Evolutionary conservation across 2,888 invertebrate species (phyloP).

Genomic region (Tachina fera): DNA sequence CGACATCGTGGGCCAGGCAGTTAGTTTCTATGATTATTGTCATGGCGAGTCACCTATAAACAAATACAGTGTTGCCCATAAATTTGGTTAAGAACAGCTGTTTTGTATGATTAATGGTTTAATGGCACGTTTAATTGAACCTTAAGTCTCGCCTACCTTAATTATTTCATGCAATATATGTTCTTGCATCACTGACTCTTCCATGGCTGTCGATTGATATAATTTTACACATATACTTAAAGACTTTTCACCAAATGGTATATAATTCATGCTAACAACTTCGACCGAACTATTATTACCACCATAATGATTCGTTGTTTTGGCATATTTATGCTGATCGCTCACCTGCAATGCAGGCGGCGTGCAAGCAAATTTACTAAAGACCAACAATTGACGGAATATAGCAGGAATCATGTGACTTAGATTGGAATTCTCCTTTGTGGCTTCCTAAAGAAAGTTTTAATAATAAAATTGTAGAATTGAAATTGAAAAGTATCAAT

Average conservation of each 20-base stretch:
- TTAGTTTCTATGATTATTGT: no score
- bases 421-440: constrained; percentile 85
- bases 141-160: constrained; percentile 77
- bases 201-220: constrained; percentile 89
- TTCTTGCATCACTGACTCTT: constrained; percentile 88
- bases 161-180: constrained; percentile 88
- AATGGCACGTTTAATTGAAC: no score
- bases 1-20: no score
- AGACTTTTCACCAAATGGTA: constrained; percentile 93
- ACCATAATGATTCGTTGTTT: constrained; percentile 79
- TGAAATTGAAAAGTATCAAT: neutral
- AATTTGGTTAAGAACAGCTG: no score
- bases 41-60: no score
- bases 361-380: constrained; percentile 88
- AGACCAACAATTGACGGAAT: constrained; percentile 86
- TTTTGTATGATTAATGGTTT: no score
- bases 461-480: neutral
- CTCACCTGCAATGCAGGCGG: constrained; percentile 84
- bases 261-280: constrained; percentile 91
- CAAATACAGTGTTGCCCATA: no score
- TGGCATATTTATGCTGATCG: constrained; percentile 84
- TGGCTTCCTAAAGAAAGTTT: constrained; percentile 84
- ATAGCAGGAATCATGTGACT: constrained; percentile 87
- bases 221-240: constrained; percentile 89
- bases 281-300: constrained; percentile 85